phyloP scores from a whole-genome alignment of 2,113 vertebrate species.

The Cryptoleucopteryx plumbea region DNA sequence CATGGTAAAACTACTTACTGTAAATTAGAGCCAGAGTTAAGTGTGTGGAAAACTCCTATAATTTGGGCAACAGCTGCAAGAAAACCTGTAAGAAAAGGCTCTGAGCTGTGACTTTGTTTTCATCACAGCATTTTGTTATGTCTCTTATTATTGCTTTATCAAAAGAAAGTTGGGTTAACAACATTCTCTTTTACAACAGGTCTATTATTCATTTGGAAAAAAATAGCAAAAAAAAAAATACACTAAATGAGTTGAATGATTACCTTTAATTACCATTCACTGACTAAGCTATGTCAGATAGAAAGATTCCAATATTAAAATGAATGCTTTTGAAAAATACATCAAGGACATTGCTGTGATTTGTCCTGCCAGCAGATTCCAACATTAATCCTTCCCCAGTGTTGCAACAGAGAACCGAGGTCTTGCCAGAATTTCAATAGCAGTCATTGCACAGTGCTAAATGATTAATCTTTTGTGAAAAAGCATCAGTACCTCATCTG shows the following conservation, averaged over 20 bases:
- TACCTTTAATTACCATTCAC: conserved; percentile 47
- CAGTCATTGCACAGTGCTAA: not conserved
- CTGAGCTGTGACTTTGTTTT: conserved; percentile 52
- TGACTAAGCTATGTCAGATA: conserved; percentile 22
- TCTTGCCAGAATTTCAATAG: conserved; percentile 36
- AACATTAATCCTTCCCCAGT: conserved; percentile 18
- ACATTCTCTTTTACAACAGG: conserved; percentile 17
- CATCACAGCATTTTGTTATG: conserved; percentile 41
- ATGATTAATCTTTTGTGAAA: conserved; percentile 15
- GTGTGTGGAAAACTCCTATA: conserved; percentile 47
- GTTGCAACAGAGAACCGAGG: not conserved
- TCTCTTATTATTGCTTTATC: conserved; percentile 27
- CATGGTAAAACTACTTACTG: conserved; percentile 7
- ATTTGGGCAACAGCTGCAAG: conserved; percentile 52
- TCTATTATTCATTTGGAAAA: conserved; percentile 16
- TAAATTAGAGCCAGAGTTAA: conserved; percentile 54
- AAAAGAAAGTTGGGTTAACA: conserved; percentile 4
- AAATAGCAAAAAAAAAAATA: not conserved
- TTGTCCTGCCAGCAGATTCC: conserved; percentile 52
- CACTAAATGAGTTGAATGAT: conserved; percentile 39
- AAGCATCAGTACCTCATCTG: not conserved
- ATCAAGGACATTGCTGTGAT: conserved; percentile 35
- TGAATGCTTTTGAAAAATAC: conserved; percentile 59
- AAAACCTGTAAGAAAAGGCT: conserved; percentile 41
- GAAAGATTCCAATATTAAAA: conserved; percentile 45